Evolutionary conservation across 1,140 invertebrate genomes (phyloP).

Genomic region (Muscidifurax raptorellus): DNA sequence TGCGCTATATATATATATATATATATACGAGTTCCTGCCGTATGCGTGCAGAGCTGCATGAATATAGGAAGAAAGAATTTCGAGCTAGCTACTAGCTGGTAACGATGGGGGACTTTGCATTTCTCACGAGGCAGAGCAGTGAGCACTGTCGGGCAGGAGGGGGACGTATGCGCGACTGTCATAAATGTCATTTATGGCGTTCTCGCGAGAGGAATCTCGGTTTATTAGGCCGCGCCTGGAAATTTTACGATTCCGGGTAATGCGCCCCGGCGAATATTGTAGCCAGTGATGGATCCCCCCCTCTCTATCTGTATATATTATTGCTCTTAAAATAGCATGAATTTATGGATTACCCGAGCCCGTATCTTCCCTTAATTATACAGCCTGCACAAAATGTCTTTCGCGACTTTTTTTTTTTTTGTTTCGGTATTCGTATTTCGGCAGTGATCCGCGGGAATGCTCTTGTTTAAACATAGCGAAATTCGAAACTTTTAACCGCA

Average conservation of each 20-base stretch:
- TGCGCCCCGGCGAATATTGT: slow-evolving; percentile 31
- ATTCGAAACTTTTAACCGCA: no score
- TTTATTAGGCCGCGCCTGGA: slow-evolving; percentile 28
- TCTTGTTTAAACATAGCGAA: no score
- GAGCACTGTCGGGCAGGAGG: no score
- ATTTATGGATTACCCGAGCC: slow-evolving; percentile 33
- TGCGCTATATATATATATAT: no score
- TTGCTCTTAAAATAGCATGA: slow-evolving; percentile 36
- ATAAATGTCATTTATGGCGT: slow-evolving; percentile 29
- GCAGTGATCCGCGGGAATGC: no score
- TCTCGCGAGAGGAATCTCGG: slow-evolving; percentile 5
- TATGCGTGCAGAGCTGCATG: neutral
- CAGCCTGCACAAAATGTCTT: neutral
- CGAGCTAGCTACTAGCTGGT: no score
- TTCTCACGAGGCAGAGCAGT: no score
- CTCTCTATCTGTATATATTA: neutral
- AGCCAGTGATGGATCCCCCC: neutral
- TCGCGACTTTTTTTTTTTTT: no score
- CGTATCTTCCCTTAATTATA: neutral
- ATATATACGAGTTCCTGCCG: neutral
- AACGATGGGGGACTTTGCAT: slow-evolving; percentile 15
- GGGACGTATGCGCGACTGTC: neutral
- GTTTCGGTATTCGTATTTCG: no score
- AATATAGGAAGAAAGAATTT: neutral
- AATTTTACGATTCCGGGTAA: slow-evolving; percentile 21